Conservation (phyloP, 2,113 vertebrate genomes). For the Spheniscus mendiculus region DNA sequence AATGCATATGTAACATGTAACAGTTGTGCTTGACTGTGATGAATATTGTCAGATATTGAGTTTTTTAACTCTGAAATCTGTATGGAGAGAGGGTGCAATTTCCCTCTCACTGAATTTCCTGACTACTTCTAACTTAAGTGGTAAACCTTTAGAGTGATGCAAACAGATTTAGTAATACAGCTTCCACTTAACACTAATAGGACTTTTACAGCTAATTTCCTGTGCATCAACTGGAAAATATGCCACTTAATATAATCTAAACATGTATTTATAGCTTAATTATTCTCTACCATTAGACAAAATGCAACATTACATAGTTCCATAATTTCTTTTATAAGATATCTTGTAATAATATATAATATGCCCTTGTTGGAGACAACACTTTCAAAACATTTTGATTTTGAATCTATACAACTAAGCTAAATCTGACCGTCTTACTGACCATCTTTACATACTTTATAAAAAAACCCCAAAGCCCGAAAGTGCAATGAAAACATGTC, state of each 20-base stretch:
- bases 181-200: slow-evolving; percentile 50
- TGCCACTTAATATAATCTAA: slow-evolving; percentile 31
- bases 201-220: slow-evolving; percentile 48
- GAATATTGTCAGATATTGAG: not conserved
- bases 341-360: not conserved
- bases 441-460: not conserved
- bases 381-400: not conserved
- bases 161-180: not conserved
- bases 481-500: not conserved
- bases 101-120: not conserved
- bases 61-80: not conserved
- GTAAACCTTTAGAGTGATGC: not conserved
- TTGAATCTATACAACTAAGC: not conserved
- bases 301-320: not conserved
- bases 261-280: slow-evolving; percentile 45
- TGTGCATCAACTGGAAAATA: slow-evolving; percentile 38
- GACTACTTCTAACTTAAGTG: not conserved
- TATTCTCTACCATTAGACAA: slow-evolving; percentile 26
- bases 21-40: not conserved
- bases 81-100: not conserved
- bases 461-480: not conserved
- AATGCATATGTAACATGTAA: not conserved
- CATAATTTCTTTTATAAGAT: not conserved
- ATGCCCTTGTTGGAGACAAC: not conserved
- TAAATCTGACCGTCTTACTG: not conserved